These are phyloP conservation scores for Holothuria scabra DNA, from an alignment of 53 echinoderm and acorn worm genomes.

Conservation along the genomic window DNA sequence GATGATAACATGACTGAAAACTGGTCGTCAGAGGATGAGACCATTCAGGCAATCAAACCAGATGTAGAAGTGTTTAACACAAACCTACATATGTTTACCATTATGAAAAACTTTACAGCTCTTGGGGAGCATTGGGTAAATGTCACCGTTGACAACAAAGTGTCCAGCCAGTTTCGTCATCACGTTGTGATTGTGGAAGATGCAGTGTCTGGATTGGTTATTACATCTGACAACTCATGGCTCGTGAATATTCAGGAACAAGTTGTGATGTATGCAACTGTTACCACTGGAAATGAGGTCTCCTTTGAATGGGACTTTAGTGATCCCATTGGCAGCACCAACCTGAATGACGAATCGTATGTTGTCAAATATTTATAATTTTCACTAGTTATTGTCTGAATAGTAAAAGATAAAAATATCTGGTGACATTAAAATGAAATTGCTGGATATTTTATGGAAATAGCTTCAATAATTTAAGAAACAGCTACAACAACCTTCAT, in stretches of 20 bases:
- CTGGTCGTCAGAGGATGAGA: constrained; percentile 41
- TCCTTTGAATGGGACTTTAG: constrained; percentile 83
- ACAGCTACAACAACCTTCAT: no score
- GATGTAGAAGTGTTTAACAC: constrained; percentile 25
- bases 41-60: constrained; percentile 22
- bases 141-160: constrained; percentile 63
- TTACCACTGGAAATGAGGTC: constrained; percentile 73
- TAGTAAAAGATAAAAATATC: no score
- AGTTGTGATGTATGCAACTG: constrained; percentile 63
- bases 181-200: constrained; percentile 78
- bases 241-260: constrained; percentile 62
- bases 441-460: no score
- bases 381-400: no score
- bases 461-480: no score
- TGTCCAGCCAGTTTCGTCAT: constrained; percentile 58
- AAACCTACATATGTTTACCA: constrained; percentile 52
- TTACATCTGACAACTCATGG: constrained; percentile 57
- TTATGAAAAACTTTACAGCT: constrained; percentile 58
- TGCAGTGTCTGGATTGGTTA: constrained; percentile 69
- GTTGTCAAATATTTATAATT: constrained; percentile 10
- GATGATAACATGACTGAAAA: constrained; percentile 59
- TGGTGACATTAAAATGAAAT: no score
- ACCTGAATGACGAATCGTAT: constrained; percentile 43
- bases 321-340: constrained; percentile 42
- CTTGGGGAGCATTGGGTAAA: constrained; percentile 67